Evolutionary conservation across 2,797 vertebrate species (phyloP).

Genomic region (Smutsia gigantea): DNA sequence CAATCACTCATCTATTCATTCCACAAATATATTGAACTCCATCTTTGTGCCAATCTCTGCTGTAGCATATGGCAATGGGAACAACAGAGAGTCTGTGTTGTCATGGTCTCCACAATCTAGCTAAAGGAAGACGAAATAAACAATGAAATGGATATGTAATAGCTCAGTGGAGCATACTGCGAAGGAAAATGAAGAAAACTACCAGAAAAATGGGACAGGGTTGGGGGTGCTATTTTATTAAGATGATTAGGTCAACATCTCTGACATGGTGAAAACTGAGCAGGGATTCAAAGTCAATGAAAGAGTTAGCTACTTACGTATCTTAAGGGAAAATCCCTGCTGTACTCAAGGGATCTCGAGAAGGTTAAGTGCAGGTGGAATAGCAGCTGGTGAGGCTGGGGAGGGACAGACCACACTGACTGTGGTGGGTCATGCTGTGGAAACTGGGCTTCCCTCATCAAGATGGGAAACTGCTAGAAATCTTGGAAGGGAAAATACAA

Average conservation of each 20-base stretch:
- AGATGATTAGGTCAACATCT: neutral
- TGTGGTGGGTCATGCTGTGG: fast-evolving
- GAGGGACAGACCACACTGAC: neutral
- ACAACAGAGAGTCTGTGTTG: neutral
- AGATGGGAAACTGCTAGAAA: neutral
- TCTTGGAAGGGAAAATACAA: neutral
- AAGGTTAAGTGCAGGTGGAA: neutral
- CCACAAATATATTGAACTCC: neutral
- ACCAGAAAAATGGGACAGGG: neutral
- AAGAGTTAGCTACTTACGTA: neutral
- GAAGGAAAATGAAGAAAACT: neutral
- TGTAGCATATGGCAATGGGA: neutral
- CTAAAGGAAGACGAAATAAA: neutral
- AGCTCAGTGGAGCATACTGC: neutral
- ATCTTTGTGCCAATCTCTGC: neutral
- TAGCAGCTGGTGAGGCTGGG: neutral
- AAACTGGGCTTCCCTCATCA: neutral
- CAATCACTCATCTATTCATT: neutral
- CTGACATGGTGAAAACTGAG: neutral
- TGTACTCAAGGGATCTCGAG: neutral
- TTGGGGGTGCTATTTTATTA: neutral
- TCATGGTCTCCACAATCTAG: neutral
- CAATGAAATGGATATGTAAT: neutral
- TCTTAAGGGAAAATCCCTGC: neutral
- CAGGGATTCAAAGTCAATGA: neutral